Base-by-base conservation (phyloP, 1,140 invertebrate species). In the Scaptomyza montana region DNA sequence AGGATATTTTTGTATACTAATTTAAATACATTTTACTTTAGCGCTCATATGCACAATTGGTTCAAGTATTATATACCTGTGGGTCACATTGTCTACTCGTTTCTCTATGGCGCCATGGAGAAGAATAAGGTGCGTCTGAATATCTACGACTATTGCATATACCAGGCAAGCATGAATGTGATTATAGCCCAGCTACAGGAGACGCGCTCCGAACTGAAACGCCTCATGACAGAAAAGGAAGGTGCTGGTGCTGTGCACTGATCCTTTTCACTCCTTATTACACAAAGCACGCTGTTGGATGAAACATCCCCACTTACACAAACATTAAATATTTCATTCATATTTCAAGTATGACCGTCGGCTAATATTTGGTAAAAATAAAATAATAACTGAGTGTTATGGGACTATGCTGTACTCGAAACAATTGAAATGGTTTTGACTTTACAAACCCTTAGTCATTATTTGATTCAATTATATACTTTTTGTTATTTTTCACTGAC, bases 21-120 rank as follows among this genome's bases (percentile, higher is more conserved):
- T 33, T 33, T 33, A 5, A 6, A 6, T 4, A 9, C 0, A 1
- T 54, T 45, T 62, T 16, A 30, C 33, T 25, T 30, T 5, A 10
- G 16, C 47, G 9, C 19, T 12, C 39, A 13, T 47, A 41, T 51
- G 6, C 64, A 80, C 13, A 89, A 86, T 53, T 86, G 79, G 74
- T 75, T 91, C 10, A 91, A 91, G 33, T 91, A 78, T 47, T 91
- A 91, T 61, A 61, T 89, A 36, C 90, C 90, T 2, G 82, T 91
- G 16, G 77, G 74, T 12, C 63, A 90, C 41, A 80, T 91, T 12
- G 78, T 82, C 12, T 91, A 91, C 50, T 90, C 90, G 1, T 90
- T 66, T 54, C 54, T 91, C 0, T 91, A 89, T 55, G 90, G 90
- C 10, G 66, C 82, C 21, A 55, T 91, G 63, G 90, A 91, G 50